Conservation (phyloP, 2,888 invertebrate species). For the Dicyrtomina minuta region DNA sequence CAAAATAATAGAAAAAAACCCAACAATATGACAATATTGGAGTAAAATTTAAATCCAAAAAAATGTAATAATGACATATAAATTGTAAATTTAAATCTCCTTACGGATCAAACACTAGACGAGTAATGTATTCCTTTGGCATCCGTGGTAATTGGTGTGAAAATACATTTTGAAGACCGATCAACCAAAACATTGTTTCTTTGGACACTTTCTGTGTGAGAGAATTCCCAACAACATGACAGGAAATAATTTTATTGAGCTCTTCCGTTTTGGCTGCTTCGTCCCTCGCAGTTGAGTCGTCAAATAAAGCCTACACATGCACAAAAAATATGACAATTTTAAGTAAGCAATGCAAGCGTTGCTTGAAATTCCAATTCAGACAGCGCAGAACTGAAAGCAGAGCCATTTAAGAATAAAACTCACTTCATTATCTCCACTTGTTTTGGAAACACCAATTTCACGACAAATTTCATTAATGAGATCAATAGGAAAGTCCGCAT, state of each 20-base stretch:
- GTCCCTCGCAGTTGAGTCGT: slow-evolving; percentile 82
- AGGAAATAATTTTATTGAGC: slow-evolving; percentile 81
- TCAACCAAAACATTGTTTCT: slow-evolving; percentile 89
- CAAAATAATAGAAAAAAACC: neutral
- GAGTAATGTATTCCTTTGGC: slow-evolving; percentile 96
- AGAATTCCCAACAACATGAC: slow-evolving; percentile 92
- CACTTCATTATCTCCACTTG: slow-evolving; percentile 26
- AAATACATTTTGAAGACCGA: slow-evolving; percentile 91
- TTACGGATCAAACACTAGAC: slow-evolving; percentile 90
- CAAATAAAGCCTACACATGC: slow-evolving; percentile 69
- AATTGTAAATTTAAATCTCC: neutral
- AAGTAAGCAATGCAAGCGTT: slow-evolving; percentile 1
- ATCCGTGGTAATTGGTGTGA: slow-evolving; percentile 93
- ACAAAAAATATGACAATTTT: no score
- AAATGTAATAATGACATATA: no score
- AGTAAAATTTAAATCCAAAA: neutral
- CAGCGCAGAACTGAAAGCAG: no score
- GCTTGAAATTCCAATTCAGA: neutral
- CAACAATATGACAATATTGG: neutral
- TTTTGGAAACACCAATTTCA: slow-evolving; percentile 43
- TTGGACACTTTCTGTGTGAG: slow-evolving; percentile 81
- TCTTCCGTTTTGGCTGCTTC: slow-evolving; percentile 90
- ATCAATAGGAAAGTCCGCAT: slow-evolving; percentile 39
- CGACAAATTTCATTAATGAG: slow-evolving; percentile 42
- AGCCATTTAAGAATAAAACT: neutral